Evolutionary conservation across 2,888 invertebrate species (phyloP).

Genomic region (Phrixothrix hirtus): DNA sequence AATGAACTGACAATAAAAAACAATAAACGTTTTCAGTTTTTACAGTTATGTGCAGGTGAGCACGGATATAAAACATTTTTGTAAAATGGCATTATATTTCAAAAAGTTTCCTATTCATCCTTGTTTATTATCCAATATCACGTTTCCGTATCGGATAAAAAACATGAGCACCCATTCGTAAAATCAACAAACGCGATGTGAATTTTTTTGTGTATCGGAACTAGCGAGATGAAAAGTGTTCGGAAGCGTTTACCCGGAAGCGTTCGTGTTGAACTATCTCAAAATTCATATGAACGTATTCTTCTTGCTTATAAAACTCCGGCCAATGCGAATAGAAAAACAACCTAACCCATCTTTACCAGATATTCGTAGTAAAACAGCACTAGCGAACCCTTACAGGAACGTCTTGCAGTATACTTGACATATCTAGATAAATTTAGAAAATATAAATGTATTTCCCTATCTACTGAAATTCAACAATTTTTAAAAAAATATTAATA

Average conservation of each 20-base stretch:
- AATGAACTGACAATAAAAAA: constrained; percentile 9
- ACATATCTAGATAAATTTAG: neutral
- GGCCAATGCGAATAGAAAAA: constrained; percentile 10
- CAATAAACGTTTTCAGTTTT: neutral
- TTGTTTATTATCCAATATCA: constrained; percentile 26
- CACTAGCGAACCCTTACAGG: neutral
- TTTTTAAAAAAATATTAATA: no score
- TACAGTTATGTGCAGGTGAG: constrained; percentile 3
- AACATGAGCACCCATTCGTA: constrained; percentile 26
- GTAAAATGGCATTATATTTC: constrained; percentile 10
- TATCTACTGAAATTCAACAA: no score
- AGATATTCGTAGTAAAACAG: neutral
- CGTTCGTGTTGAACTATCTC: constrained; percentile 25
- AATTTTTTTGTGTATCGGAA: constrained; percentile 28
- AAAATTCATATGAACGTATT: constrained; percentile 22
- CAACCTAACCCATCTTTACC: constrained; percentile 2
- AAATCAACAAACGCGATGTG: constrained; percentile 30
- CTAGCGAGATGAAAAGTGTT: constrained; percentile 24
- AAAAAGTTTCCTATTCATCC: constrained; percentile 16
- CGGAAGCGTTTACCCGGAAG: constrained; percentile 24
- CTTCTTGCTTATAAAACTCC: constrained; percentile 8
- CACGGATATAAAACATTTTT: constrained; percentile 4
- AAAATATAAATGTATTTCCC: neutral
- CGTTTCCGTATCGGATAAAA: constrained; percentile 25
- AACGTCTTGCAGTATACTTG: neutral